Evolutionary conservation across 2,113 vertebrate species (phyloP).

Genomic region (Anarrhichthys ocellatus): DNA sequence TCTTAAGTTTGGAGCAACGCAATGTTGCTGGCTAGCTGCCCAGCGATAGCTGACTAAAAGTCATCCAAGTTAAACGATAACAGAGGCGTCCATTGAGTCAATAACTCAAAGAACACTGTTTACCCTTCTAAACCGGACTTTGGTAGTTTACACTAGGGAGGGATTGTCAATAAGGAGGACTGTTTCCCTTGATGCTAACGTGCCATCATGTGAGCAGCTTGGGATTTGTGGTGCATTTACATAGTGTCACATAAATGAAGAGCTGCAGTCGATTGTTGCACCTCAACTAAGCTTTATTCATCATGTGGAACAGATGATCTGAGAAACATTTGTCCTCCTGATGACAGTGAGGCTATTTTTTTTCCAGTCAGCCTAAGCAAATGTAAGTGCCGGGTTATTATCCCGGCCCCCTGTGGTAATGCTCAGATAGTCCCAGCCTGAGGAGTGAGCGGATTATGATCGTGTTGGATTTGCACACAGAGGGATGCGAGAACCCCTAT

Average conservation of each 20-base stretch:
- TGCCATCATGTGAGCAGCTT: slow-evolving; percentile 15
- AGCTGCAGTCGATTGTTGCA: background rate
- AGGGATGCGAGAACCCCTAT: slow-evolving; percentile 59
- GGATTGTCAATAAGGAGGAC: background rate
- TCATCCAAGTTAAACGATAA: slow-evolving; percentile 26
- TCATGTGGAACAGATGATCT: slow-evolving; percentile 25
- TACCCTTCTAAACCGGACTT: background rate
- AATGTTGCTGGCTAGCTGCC: slow-evolving; percentile 23
- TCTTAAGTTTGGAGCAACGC: slow-evolving; percentile 36
- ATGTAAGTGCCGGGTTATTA: slow-evolving; percentile 51
- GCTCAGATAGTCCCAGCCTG: slow-evolving; percentile 59
- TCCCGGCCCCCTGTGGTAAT: slow-evolving; percentile 51
- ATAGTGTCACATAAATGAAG: background rate
- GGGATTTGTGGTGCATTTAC: background rate
- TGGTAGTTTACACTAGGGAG: background rate
- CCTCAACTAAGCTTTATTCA: background rate
- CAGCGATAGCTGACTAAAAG: slow-evolving; percentile 3
- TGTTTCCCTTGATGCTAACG: background rate
- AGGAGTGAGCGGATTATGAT: slow-evolving; percentile 76
- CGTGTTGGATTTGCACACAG: slow-evolving; percentile 71
- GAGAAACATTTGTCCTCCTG: slow-evolving; percentile 10
- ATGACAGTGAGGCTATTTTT: slow-evolving; percentile 29
- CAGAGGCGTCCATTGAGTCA: background rate
- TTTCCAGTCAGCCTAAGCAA: slow-evolving; percentile 36
- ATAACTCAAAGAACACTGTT: background rate